Conservation (phyloP, 2,113 vertebrate species). For the Seriola dumerili region DNA sequence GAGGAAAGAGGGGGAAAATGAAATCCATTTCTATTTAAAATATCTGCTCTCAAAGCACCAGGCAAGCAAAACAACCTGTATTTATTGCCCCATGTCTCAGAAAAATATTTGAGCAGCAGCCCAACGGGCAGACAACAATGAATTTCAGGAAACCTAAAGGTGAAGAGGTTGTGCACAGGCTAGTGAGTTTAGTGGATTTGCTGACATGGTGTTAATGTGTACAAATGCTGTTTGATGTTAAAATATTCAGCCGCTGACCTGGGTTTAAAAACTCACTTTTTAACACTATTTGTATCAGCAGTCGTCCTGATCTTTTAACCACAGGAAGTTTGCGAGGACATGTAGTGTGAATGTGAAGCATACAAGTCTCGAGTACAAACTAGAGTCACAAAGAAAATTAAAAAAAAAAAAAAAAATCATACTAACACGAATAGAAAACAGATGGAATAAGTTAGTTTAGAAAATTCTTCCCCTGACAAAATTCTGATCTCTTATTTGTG, state of each 20-base stretch:
- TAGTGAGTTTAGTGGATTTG: slow-evolving; percentile 6
- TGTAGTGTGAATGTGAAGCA: background rate
- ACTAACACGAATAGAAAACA: background rate
- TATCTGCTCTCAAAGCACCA: slow-evolving; percentile 56
- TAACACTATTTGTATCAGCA: background rate
- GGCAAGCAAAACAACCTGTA: slow-evolving; percentile 60
- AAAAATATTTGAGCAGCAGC: slow-evolving; percentile 55
- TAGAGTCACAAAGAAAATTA: background rate
- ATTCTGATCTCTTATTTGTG: background rate
- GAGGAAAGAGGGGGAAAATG: slow-evolving; percentile 14
- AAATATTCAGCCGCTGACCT: background rate
- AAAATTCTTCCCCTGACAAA: background rate
- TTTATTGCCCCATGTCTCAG: slow-evolving; percentile 66
- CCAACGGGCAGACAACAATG: slow-evolving; percentile 49
- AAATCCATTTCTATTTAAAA: slow-evolving; percentile 67
- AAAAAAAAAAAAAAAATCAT: background rate
- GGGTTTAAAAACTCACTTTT: background rate
- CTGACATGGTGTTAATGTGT: slow-evolving; percentile 1
- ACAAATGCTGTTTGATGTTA: slow-evolving; percentile 12
- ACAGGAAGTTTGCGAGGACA: background rate
- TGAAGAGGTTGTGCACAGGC: slow-evolving; percentile 16
- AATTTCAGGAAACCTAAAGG: slow-evolving; percentile 34
- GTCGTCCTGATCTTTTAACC: background rate
- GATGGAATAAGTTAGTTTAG: background rate
- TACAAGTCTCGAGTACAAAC: background rate